Evolutionary conservation across 1,140 invertebrate genomes (phyloP).

Genomic region (Drosophila elegans): DNA sequence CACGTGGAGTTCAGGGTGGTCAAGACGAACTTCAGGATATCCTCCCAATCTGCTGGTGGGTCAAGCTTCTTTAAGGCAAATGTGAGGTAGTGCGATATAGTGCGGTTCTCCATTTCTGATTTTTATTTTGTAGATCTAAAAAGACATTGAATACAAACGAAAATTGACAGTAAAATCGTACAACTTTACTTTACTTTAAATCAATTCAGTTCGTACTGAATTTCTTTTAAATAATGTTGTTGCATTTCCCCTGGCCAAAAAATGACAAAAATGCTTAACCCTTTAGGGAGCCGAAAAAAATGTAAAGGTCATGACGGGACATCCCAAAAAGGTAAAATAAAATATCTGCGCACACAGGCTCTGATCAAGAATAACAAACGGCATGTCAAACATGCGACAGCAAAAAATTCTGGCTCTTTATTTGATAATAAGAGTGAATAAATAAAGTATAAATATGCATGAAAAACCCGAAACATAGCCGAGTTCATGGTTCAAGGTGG

Average conservation of each 20-base stretch:
- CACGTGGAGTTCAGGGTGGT: neutral
- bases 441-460: conserved; percentile 26
- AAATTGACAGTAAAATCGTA: neutral
- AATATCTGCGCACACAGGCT: conserved; percentile 45
- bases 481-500: conserved; percentile 44
- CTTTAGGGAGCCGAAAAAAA: conserved; percentile 14
- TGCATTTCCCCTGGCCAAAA: neutral
- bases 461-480: conserved; percentile 13
- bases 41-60: conserved; percentile 30
- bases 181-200: conserved; percentile 6
- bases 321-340: conserved; percentile 41
- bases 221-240: conserved; percentile 15
- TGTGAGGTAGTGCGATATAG: conserved; percentile 38
- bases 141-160: neutral
- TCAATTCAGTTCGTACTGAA: neutral
- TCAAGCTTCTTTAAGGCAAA: conserved; percentile 24
- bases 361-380: conserved; percentile 76
- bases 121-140: neutral
- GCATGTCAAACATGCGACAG: conserved; percentile 67
- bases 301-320: conserved; percentile 10
- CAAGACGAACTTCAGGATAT: conserved; percentile 24
- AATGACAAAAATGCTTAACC: conserved; percentile 53
- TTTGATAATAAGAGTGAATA: conserved; percentile 43
- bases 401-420: conserved; percentile 53
- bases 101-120: conserved; percentile 4